Conservation (phyloP, 2,888 invertebrate species). For the Drosophila subsilvestris region DNA sequence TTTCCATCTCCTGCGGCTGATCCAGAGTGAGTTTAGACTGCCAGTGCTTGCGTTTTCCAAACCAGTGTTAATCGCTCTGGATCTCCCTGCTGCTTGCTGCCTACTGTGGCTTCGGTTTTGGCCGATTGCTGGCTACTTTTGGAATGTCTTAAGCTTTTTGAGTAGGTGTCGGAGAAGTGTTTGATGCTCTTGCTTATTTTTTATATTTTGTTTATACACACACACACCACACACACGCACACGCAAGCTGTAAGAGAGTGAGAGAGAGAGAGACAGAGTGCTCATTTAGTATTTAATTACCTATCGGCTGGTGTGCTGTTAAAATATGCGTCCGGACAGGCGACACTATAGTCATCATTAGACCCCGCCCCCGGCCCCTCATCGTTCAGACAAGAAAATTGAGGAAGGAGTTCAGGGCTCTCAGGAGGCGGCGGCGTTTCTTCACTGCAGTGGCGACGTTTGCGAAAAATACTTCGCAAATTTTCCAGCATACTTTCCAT, state of each 20-base stretch:
- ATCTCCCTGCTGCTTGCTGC: constrained; percentile 6
- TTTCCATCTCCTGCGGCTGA: constrained; percentile 83
- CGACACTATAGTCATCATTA: constrained; percentile 39
- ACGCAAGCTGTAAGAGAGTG: constrained; percentile 60
- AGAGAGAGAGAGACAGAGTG: constrained; percentile 59
- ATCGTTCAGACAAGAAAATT: constrained; percentile 15
- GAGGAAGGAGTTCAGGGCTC: constrained; percentile 8
- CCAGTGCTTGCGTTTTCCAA: constrained; percentile 14
- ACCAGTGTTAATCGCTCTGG: constrained; percentile 14
- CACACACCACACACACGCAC: constrained; percentile 51
- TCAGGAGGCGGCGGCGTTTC: constrained; percentile 24
- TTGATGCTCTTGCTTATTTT: constrained; percentile 45
- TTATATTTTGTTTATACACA: constrained; percentile 33
- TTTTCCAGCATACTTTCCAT: constrained; percentile 74
- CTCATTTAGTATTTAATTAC: constrained; percentile 70
- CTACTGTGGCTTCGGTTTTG: constrained; percentile 27
- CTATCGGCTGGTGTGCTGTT: constrained; percentile 63
- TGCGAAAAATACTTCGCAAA: constrained; percentile 79
- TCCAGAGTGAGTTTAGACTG: constrained; percentile 62
- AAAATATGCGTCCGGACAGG: constrained; percentile 43
- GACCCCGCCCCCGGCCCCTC: constrained; percentile 18
- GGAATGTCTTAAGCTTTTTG: constrained; percentile 70
- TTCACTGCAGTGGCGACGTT: constrained; percentile 79
- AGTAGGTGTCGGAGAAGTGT: constrained; percentile 56
- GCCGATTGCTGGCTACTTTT: constrained; percentile 36